Evolutionary conservation across 2,113 vertebrate species (phyloP).

Genomic region (Callospermophilus lateralis): DNA sequence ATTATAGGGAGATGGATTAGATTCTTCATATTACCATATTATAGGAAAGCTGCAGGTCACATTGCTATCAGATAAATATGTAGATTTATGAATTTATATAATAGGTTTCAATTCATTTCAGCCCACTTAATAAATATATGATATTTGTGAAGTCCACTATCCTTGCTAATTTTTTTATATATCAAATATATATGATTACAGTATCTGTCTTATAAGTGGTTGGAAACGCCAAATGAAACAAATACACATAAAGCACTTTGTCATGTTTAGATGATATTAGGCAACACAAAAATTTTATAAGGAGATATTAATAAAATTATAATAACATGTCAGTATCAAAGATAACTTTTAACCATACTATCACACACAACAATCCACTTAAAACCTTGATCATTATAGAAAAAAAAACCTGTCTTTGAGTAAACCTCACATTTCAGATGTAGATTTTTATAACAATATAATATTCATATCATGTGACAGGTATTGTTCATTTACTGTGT

Average conservation of each 20-base stretch:
- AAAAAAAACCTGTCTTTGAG: background rate
- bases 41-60: background rate
- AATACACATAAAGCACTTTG: background rate
- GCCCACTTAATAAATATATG: background rate
- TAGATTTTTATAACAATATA: background rate
- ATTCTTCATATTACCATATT: background rate
- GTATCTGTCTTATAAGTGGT: background rate
- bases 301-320: background rate
- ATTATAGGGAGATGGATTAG: background rate
- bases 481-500: background rate
- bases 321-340: background rate
- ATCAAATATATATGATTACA: background rate
- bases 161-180: background rate
- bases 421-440: background rate
- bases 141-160: background rate
- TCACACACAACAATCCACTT: background rate
- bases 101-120: background rate
- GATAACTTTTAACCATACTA: background rate
- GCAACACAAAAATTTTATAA: background rate
- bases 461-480: background rate
- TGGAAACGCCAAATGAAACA: slow-evolving; percentile 6
- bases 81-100: too few relatives aligned
- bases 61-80: background rate
- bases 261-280: background rate
- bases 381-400: background rate